phyloP scores from a whole-genome alignment of 2,888 invertebrate genomes.

The Rhaphigaster nebulosa region DNA sequence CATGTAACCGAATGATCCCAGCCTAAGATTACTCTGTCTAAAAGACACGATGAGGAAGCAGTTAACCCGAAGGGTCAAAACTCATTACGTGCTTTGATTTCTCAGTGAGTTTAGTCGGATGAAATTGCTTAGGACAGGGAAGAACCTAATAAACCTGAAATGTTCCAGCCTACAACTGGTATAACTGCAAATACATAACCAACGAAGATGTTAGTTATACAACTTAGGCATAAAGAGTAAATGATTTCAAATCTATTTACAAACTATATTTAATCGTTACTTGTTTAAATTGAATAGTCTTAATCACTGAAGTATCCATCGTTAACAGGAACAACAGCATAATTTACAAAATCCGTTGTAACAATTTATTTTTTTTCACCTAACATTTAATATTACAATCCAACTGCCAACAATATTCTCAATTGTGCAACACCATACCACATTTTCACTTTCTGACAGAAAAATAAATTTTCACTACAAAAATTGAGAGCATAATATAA shows the following conservation, averaged over 20 bases:
- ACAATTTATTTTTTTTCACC: no score
- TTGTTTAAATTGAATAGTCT: no score
- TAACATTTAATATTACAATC: no score
- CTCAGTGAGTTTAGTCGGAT: not conserved
- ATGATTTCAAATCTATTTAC: not conserved
- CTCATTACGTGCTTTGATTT: slow-evolving; percentile 8
- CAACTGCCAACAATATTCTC: no score
- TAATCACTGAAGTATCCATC: no score
- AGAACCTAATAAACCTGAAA: not conserved
- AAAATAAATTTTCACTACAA: no score
- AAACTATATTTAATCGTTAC: no score
- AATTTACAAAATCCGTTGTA: no score
- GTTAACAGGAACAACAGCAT: no score
- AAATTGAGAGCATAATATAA: no score
- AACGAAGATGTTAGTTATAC: not conserved
- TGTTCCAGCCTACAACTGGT: not conserved
- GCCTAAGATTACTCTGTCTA: not conserved
- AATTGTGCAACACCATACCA: no score
- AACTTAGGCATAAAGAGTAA: not conserved
- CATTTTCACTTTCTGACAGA: no score
- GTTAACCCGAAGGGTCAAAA: not conserved
- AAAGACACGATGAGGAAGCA: slow-evolving; percentile 11
- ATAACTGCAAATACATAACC: not conserved
- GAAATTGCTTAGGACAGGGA: not conserved
- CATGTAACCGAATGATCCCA: not conserved